A percentile compares a stretch with the other conserved stretches of the same genome.
Conservation (phyloP, 2,113 vertebrate species). For the Agapornis roseicollis region DNA sequence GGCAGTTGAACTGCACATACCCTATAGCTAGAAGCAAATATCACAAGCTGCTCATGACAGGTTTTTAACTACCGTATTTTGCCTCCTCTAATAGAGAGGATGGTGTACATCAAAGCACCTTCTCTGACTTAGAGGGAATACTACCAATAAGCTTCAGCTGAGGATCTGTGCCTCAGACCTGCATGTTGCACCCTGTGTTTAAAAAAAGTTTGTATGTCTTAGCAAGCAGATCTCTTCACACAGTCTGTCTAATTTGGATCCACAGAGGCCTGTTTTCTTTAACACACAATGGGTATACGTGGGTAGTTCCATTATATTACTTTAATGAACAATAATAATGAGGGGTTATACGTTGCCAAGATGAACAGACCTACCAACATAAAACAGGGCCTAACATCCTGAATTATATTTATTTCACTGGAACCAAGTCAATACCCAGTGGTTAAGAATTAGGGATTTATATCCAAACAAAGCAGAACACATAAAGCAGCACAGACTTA, state of each 20-base stretch:
- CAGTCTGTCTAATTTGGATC: neutral
- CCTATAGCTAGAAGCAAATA: conserved; percentile 32
- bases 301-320: neutral
- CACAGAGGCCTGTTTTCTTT: neutral
- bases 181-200: neutral
- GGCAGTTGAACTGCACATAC: neutral
- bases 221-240: neutral
- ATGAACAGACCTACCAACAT: neutral
- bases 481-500: neutral
- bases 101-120: conserved; percentile 20
- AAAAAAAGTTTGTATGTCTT: neutral
- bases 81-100: neutral
- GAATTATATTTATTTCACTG: neutral
- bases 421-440: neutral
- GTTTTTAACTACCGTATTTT: conserved; percentile 58
- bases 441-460: neutral
- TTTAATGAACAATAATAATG: neutral
- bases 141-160: neutral
- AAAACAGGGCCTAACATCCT: neutral
- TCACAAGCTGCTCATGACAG: conserved; percentile 45
- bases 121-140: neutral
- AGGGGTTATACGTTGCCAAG: neutral
- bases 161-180: neutral
- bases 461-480: neutral
- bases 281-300: neutral